phyloP scores from a whole-genome alignment of 2,113 vertebrate species.

The Leucoraja erinaceus region DNA sequence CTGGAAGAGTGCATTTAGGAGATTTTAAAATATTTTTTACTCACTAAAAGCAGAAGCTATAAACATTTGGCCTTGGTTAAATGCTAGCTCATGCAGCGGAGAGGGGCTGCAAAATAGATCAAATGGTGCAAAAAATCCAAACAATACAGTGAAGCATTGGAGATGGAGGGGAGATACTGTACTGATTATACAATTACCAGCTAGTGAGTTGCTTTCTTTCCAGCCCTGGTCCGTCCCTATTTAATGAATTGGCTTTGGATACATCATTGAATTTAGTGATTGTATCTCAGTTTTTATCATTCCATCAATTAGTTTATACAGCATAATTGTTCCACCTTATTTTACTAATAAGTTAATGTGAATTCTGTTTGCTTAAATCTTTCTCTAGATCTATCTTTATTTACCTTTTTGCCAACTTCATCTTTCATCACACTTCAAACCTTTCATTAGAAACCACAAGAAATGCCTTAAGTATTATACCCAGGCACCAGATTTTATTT shows the following conservation, averaged over 20 bases:
- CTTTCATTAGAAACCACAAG: neutral
- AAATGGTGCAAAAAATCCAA: neutral
- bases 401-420: neutral
- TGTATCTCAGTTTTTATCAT: neutral
- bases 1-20: neutral
- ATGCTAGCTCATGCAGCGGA: neutral
- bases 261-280: neutral
- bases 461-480: neutral
- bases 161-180: neutral
- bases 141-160: neutral
- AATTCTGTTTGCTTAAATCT: slow-evolving; percentile 29
- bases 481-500: neutral
- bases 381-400: slow-evolving; percentile 2
- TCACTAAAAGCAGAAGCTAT: neutral
- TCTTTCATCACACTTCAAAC: neutral
- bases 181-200: neutral
- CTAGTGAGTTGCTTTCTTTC: neutral
- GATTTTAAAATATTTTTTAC: neutral
- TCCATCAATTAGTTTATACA: neutral
- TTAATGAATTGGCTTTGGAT: neutral
- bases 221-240: neutral
- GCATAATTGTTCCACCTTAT: slow-evolving; percentile 9
- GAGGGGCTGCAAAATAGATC: neutral
- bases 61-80: neutral
- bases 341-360: neutral